phyloP scores from a whole-genome alignment of 2,797 vertebrate species.

The Cossypha polioptera region DNA sequence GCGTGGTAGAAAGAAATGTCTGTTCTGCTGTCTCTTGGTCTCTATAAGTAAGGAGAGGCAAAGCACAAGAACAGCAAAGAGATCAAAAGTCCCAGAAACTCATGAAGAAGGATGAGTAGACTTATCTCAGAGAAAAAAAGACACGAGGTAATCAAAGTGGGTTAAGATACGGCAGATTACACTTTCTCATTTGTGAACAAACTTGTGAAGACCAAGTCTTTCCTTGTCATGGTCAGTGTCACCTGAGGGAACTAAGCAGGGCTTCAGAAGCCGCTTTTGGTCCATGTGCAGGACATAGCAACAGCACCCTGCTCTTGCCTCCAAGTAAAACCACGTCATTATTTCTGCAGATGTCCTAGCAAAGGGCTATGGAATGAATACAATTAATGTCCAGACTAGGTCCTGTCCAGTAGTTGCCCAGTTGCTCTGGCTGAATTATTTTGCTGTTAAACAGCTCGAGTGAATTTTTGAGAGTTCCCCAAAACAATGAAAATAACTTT shows the following conservation, averaged over 20 bases:
- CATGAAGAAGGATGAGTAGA: neutral
- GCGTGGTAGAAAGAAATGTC: neutral
- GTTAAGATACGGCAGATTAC: neutral
- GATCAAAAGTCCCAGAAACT: neutral
- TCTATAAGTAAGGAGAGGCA: neutral
- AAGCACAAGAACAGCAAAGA: neutral
- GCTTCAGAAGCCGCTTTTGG: neutral
- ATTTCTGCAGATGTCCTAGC: neutral
- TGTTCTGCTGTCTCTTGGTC: neutral
- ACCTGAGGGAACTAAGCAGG: neutral
- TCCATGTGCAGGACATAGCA: neutral
- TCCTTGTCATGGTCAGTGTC: rapidly evolving
- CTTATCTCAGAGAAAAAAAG: neutral
- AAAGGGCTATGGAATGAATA: neutral
- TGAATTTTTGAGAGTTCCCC: neutral
- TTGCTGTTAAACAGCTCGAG: neutral
- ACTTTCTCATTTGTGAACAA: neutral
- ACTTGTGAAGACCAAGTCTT: neutral
- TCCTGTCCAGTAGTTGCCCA: neutral
- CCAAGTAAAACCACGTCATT: neutral
- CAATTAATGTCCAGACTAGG: neutral
- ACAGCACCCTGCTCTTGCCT: neutral
- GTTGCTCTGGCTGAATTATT: neutral
- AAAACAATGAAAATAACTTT: neutral
- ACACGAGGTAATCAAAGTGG: neutral